These are phyloP conservation scores for Tetramorium simillimum DNA, from an alignment of 1,140 invertebrate genomes.

Conservation along the genomic window DNA sequence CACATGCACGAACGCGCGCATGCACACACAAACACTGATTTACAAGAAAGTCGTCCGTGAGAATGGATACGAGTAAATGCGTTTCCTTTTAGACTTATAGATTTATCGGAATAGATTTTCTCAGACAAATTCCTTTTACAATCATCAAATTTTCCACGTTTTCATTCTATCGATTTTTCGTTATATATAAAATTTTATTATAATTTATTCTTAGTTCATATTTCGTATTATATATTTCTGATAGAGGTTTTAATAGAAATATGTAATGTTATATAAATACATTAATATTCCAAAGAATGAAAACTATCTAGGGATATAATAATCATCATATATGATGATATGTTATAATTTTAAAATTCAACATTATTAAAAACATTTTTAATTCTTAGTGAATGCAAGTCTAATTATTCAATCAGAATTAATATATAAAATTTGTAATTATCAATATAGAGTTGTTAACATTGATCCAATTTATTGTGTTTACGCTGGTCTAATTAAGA, in stretches of 20 bases:
- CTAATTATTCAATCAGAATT: not conserved
- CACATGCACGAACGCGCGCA: not conserved
- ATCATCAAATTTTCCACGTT: not conserved
- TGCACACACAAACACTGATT: not conserved
- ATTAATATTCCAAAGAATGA: not conserved
- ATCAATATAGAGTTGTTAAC: not conserved
- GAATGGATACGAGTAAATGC: slow-evolving; percentile 1
- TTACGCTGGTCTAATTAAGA: slow-evolving; percentile 32
- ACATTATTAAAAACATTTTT: not conserved
- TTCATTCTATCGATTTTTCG: not conserved
- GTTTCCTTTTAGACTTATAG: not conserved
- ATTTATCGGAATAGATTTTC: not conserved
- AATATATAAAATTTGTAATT: not conserved
- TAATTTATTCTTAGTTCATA: not conserved
- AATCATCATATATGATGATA: not conserved
- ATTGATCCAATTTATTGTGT: slow-evolving; percentile 6
- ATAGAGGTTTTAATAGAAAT: not conserved
- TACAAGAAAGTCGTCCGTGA: slow-evolving; percentile 3
- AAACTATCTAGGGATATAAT: not conserved
- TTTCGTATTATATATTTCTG: not conserved
- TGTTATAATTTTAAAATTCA: not conserved
- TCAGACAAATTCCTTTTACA: not conserved
- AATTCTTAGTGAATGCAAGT: not conserved
- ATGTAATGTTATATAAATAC: not conserved
- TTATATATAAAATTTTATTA: not conserved